A percentile compares a stretch with the other conserved stretches of the same genome.
These are phyloP conservation scores for Caenorhabditis sp. DNA, from an alignment of 2,888 invertebrate species.

Conservation along the genomic window DNA sequence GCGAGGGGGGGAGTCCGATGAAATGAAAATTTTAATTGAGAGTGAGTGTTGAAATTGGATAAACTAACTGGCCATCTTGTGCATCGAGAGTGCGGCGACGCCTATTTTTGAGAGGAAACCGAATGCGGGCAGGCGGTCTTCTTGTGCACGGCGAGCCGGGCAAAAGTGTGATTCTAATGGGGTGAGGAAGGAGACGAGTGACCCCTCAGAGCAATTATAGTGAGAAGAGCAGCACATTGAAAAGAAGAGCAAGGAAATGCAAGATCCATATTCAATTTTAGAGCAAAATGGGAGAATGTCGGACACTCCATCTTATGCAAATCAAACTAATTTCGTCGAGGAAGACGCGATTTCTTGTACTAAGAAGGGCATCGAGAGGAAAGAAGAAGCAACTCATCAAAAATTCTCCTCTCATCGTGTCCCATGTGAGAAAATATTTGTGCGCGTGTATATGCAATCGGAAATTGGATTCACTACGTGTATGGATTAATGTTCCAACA, in stretches of 20 bases:
- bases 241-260: constrained; percentile 41
- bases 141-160: neutral
- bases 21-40: constrained; percentile 59
- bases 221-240: constrained; percentile 37
- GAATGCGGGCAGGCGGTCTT: constrained; percentile 12
- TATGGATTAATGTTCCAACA: constrained; percentile 12
- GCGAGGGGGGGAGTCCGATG: constrained; percentile 17
- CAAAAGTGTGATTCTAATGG: constrained; percentile 55
- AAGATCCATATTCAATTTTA: constrained; percentile 57
- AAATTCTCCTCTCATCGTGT: constrained; percentile 28
- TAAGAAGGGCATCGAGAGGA: neutral
- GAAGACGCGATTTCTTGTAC: constrained; percentile 3
- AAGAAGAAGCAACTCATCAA: constrained; percentile 45
- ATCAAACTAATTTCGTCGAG: constrained; percentile 46
- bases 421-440: constrained; percentile 39
- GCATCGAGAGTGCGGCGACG: constrained; percentile 31
- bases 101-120: constrained; percentile 41
- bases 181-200: neutral
- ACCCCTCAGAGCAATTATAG: constrained; percentile 44
- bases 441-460: constrained; percentile 20
- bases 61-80: constrained; percentile 51
- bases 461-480: constrained; percentile 21
- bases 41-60: constrained; percentile 59
- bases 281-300: neutral
- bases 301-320: constrained; percentile 46